These are phyloP conservation scores for Brachionus rotundiformis DNA, from an alignment of 1,140 invertebrate genomes.

Conservation along the genomic window DNA sequence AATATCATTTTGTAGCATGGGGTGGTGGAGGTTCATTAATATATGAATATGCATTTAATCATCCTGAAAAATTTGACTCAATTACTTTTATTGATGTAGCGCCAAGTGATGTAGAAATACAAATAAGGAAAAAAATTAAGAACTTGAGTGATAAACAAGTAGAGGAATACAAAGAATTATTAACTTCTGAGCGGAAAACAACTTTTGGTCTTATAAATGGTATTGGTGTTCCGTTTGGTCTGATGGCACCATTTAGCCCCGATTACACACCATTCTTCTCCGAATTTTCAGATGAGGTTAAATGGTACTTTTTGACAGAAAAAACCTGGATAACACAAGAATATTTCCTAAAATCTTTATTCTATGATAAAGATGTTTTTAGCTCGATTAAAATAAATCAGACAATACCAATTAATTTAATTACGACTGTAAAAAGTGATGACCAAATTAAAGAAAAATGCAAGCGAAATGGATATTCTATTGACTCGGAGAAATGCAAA, in stretches of 20 bases:
- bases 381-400: neutral
- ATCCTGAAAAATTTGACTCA: neutral
- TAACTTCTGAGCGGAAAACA: neutral
- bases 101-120: neutral
- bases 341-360: neutral
- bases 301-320: conserved; percentile 43
- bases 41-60: conserved; percentile 33
- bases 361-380: neutral
- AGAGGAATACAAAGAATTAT: neutral
- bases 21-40: conserved; percentile 28
- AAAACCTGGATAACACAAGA: conserved; percentile 50
- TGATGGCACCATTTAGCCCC: neutral
- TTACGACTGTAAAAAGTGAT: conserved; percentile 30
- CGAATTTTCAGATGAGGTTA: conserved; percentile 10
- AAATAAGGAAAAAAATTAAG: conserved; percentile 20
- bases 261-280: neutral
- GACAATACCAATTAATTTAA: conserved; percentile 28
- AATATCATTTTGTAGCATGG: conserved; percentile 26
- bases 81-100: neutral
- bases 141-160: neutral
- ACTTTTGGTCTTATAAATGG: conserved; percentile 24
- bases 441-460: conserved; percentile 43
- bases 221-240: conserved; percentile 28
- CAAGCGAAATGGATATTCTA: neutral
- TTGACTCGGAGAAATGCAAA: conserved; percentile 38